Evolutionary conservation across 2,113 vertebrate species (phyloP), one percentile per base, ranked within the genome.

Genomic region (Cervus canadensis): DNA sequence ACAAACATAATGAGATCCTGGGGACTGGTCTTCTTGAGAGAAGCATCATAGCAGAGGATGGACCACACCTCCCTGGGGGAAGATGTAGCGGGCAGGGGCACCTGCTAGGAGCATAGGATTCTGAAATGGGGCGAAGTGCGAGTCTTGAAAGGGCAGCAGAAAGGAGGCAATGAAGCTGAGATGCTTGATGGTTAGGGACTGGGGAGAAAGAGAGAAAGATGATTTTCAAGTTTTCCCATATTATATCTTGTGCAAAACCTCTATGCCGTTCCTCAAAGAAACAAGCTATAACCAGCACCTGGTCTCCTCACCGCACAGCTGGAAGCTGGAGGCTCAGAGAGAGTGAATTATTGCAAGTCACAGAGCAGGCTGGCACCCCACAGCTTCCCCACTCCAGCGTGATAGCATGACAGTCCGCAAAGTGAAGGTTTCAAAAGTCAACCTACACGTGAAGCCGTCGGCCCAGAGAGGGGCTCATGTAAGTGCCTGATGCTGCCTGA

Each of bases 391-490:
- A 3, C 48, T 67, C 30, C 36, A 54, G 33, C 2, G 1, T 10
- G 33, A 94, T 21, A 86, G n/a, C n/a, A 67, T 2, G n/a, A 52
- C n/a, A 56, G 6, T 4, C 30, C 40, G 87, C 89, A 48, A 2
- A 50, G 54, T 3, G 28, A 91, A 52, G 36, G 19, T 64, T 92
- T 89, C 23, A 57, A 57, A 92, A 78, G 43, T 82, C 95, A 90
- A 88, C 98, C 93, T 98, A 99, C 99, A 97, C 98, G 99, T 87
- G 98, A 97, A 12, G 97, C 97, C 79, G 76, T 98, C 50, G 99
- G 97, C 95, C 96, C 79, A 0, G 78, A 50, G 94, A 95, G 95
- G 9, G 97, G 74, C 48, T 96, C 97, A 19, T 95, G 99, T 83
- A 99, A 97, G 6, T 95, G 95, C 60, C 83, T 67, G 81, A 96